Percentiles rank a stretch among this genome's conserved stretches.
These are phyloP conservation scores for Siniperca scherzeri DNA, from an alignment of 2,797 vertebrate species.

Conservation along the genomic window DNA sequence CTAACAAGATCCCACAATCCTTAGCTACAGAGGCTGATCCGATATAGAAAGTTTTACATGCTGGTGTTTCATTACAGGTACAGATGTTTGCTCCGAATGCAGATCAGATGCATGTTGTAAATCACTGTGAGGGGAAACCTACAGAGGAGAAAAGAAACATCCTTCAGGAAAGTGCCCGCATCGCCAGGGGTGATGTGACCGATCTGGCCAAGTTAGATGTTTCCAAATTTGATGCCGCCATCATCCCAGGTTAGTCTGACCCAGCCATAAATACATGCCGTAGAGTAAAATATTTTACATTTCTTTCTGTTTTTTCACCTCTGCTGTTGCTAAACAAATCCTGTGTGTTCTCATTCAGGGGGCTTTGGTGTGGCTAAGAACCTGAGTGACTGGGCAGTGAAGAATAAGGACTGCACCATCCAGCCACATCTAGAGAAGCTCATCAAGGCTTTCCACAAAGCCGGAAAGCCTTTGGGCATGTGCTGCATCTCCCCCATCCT, in stretches of 20 bases:
- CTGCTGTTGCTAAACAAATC: not conserved
- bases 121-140: slow-evolving; percentile 90
- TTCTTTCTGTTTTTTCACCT: not conserved
- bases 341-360: slow-evolving; percentile 74
- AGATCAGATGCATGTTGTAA: slow-evolving; percentile 92
- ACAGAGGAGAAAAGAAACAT: slow-evolving; percentile 87
- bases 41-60: not conserved
- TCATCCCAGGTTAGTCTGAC: slow-evolving; percentile 88
- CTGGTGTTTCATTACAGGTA: slow-evolving; percentile 74
- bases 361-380: slow-evolving; percentile 94
- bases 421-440: slow-evolving; percentile 87
- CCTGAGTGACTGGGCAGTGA: slow-evolving; percentile 91
- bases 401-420: slow-evolving; percentile 91
- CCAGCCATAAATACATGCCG: not conserved
- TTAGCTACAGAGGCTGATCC: not conserved
- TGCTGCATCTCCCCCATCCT: slow-evolving; percentile 94
- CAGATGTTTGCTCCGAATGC: slow-evolving; percentile 89
- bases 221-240: slow-evolving; percentile 84
- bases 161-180: slow-evolving; percentile 91
- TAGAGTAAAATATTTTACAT: not conserved
- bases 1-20: not conserved
- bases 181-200: slow-evolving; percentile 89
- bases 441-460: slow-evolving; percentile 90
- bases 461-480: slow-evolving; percentile 92
- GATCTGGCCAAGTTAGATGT: slow-evolving; percentile 85